Percentiles rank a stretch among this genome's conserved stretches.
phyloP scores from a whole-genome alignment of 2,888 invertebrate genomes.

The Pachymerium ferrugineum region DNA sequence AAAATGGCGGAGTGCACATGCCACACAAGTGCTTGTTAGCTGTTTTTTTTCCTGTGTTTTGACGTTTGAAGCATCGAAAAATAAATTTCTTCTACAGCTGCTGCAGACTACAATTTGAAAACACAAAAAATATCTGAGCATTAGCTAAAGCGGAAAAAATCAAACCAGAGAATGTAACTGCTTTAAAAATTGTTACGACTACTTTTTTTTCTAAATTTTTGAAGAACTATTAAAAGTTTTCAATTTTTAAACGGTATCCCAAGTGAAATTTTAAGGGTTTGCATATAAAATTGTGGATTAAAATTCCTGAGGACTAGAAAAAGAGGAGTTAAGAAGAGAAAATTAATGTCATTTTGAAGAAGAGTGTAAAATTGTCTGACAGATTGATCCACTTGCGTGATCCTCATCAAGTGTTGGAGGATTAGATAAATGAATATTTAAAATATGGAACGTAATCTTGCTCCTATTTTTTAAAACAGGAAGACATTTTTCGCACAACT shows the following conservation, averaged over 20 bases:
- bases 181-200: background rate
- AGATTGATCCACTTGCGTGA: constrained; percentile 15
- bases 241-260: no score
- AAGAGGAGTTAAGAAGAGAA: background rate
- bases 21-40: constrained; percentile 21
- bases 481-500: background rate
- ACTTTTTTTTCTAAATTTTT: background rate
- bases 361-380: background rate
- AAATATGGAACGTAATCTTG: background rate
- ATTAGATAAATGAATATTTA: constrained; percentile 13
- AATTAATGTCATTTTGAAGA: constrained; percentile 13
- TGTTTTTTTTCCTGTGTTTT: background rate
- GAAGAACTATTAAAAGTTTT: no score
- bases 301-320: background rate
- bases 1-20: constrained; percentile 10
- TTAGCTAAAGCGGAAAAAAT: background rate
- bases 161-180: background rate
- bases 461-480: background rate
- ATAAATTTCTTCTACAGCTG: constrained; percentile 19
- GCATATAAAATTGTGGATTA: background rate
- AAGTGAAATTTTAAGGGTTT: background rate
- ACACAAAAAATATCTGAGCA: background rate
- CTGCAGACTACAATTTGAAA: constrained; percentile 1
- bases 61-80: constrained; percentile 15
- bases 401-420: constrained; percentile 19